Conservation (phyloP, 1,140 invertebrate genomes). For the Cydia strobilella region DNA sequence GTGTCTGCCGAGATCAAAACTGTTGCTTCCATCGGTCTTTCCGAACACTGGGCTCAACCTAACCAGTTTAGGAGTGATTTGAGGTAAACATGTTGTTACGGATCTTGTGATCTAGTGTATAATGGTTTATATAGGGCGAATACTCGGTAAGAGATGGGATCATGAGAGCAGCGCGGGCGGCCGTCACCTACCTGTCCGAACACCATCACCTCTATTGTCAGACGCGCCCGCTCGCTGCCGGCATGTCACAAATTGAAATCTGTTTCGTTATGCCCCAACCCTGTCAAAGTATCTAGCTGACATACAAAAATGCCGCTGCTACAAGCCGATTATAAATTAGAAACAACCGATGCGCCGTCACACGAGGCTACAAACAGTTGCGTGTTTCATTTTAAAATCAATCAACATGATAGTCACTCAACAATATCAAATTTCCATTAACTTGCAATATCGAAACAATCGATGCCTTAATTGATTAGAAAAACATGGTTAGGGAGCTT, state of each 20-base stretch:
- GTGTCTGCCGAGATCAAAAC: conserved; percentile 13
- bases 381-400: conserved; percentile 61
- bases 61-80: neutral
- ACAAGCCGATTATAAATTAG: conserved; percentile 58
- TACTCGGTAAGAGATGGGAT: conserved; percentile 35
- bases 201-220: conserved; percentile 69
- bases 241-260: conserved; percentile 70
- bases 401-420: conserved; percentile 69
- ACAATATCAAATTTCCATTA: conserved; percentile 64
- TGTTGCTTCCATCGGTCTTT: neutral
- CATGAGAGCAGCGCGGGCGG: conserved; percentile 31
- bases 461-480: conserved; percentile 68
- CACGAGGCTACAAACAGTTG: conserved; percentile 45
- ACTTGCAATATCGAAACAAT: conserved; percentile 60
- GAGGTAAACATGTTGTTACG: neutral
- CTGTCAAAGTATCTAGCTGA: conserved; percentile 62
- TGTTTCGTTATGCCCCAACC: conserved; percentile 70
- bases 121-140: neutral
- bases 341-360: conserved; percentile 37
- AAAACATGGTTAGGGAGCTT: conserved; percentile 49
- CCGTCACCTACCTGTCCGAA: conserved; percentile 74
- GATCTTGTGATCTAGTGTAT: neutral
- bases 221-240: conserved; percentile 47
- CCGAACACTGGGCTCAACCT: neutral
- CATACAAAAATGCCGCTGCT: conserved; percentile 53